These are phyloP conservation scores for Anadara kagoshimensis DNA, from an alignment of 1,140 invertebrate genomes.

Conservation along the genomic window DNA sequence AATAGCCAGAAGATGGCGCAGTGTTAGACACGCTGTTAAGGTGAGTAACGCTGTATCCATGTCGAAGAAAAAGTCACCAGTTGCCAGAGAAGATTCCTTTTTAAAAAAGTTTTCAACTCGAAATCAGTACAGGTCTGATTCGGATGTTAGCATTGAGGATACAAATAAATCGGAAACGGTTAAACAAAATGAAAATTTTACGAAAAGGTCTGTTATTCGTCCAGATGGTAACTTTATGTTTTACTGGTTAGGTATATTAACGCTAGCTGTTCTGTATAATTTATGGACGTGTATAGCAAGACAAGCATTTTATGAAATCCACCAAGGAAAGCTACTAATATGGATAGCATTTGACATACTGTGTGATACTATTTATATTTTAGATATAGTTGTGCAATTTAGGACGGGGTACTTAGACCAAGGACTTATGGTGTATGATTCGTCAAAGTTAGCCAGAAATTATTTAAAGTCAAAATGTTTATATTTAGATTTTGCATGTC, in stretches of 20 bases:
- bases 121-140: constrained; percentile 74
- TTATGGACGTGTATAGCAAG: constrained; percentile 96
- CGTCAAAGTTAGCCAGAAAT: constrained; percentile 89
- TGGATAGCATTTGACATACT: constrained; percentile 90
- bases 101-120: constrained; percentile 94
- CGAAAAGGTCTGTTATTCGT: constrained; percentile 83
- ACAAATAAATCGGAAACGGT: constrained; percentile 15
- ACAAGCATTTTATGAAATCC: constrained; percentile 93
- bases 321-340: constrained; percentile 77
- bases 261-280: constrained; percentile 93
- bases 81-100: constrained; percentile 95
- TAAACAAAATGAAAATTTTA: constrained; percentile 74
- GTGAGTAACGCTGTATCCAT: constrained; percentile 86
- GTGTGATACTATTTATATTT: constrained; percentile 89
- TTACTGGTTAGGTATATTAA: constrained; percentile 93
- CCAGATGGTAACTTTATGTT: constrained; percentile 97
- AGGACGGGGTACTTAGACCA: constrained; percentile 97
- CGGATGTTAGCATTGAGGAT: constrained; percentile 36
- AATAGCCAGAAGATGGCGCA: constrained; percentile 82
- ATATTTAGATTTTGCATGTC: constrained; percentile 86
- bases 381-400: constrained; percentile 92
- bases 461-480: constrained; percentile 91
- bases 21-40: constrained; percentile 92
- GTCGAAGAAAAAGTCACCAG: constrained; percentile 82
- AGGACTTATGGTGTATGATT: constrained; percentile 94